Percentiles rank a stretch among this genome's conserved stretches.
These are phyloP conservation scores for Buceros bicornis DNA, from an alignment of 2,797 vertebrate species.

Conservation along the genomic window DNA sequence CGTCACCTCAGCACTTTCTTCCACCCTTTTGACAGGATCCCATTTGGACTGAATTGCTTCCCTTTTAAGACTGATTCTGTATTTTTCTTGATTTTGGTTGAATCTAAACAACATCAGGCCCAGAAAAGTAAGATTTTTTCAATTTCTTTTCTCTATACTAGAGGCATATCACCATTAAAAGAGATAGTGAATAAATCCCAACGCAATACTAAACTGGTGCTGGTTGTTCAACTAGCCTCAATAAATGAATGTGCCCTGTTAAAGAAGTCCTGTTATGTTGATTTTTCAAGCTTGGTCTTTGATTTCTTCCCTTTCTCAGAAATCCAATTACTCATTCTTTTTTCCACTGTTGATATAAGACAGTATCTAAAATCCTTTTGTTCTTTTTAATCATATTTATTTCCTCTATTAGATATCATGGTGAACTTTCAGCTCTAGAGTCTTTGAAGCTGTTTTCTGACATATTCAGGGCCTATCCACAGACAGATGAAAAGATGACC, in stretches of 20 bases:
- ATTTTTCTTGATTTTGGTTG: not conserved
- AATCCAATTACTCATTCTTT: slow-evolving; percentile 26
- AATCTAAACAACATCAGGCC: not conserved
- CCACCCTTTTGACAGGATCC: not conserved
- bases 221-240: not conserved
- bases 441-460: slow-evolving; percentile 51
- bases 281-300: not conserved
- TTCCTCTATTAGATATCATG: slow-evolving; percentile 3
- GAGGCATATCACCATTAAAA: not conserved
- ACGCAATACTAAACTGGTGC: not conserved
- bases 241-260: not conserved
- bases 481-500: slow-evolving; percentile 29
- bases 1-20: not conserved
- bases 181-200: not conserved
- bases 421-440: slow-evolving; percentile 4
- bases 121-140: not conserved
- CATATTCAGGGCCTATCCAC: not conserved
- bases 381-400: slow-evolving; percentile 42
- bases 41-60: not conserved
- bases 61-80: not conserved
- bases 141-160: not conserved
- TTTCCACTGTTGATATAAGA: not conserved
- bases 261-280: not conserved
- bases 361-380: slow-evolving; percentile 21
- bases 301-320: slow-evolving; percentile 10